phyloP scores from a whole-genome alignment of 2,113 vertebrate genomes.

The Cyrtonyx montezumae region DNA sequence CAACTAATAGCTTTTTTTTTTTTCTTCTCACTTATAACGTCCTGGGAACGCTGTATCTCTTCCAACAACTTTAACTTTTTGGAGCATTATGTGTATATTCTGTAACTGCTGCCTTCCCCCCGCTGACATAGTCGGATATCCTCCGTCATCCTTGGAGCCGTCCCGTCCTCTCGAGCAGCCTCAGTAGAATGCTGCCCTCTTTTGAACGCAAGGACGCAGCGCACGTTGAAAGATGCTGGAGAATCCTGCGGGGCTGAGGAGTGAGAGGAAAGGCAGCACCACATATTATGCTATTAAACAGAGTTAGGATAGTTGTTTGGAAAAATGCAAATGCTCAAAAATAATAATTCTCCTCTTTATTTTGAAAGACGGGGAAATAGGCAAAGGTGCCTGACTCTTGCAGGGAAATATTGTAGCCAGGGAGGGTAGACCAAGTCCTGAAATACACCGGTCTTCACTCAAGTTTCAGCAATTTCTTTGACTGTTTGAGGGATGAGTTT shows the following conservation, averaged over 20 bases:
- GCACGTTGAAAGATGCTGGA: background rate
- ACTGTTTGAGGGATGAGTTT: background rate
- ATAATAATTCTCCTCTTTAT: background rate
- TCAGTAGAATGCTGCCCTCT: conserved; percentile 83
- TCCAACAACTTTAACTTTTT: background rate
- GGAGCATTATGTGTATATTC: background rate
- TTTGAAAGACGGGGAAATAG: background rate
- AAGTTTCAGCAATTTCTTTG: background rate
- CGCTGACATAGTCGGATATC: conserved; percentile 37
- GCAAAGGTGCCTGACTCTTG: background rate
- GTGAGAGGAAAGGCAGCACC: background rate
- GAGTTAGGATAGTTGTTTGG: background rate
- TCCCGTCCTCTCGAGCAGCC: conserved; percentile 35
- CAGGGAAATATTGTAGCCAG: background rate
- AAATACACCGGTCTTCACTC: background rate
- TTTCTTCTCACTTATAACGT: background rate
- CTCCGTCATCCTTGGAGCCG: background rate
- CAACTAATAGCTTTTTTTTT: background rate
- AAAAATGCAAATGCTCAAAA: background rate
- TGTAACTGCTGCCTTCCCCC: background rate
- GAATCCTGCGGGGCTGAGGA: background rate
- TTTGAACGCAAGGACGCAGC: conserved; percentile 69
- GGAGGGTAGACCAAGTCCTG: background rate
- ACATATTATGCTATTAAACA: background rate
- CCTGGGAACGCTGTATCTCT: background rate